These are phyloP conservation scores for Chrysomallon squamiferum DNA, from an alignment of 1,140 invertebrate genomes.

Conservation along the genomic window DNA sequence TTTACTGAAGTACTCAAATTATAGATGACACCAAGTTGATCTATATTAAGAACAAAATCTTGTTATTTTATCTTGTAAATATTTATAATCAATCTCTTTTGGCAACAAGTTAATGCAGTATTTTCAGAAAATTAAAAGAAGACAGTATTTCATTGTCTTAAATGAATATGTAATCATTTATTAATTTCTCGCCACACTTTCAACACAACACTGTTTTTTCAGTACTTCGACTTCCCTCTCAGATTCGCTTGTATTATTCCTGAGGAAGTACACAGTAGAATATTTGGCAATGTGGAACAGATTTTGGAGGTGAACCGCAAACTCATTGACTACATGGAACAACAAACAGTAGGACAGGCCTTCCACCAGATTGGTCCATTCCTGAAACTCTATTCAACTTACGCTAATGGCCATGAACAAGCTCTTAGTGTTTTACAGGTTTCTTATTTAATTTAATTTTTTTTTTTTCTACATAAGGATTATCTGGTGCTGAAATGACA, in stretches of 20 bases:
- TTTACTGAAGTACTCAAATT: no score
- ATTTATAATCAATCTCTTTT: no score
- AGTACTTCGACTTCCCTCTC: slow-evolving; percentile 75
- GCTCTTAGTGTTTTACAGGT: slow-evolving; percentile 60
- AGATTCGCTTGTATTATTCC: slow-evolving; percentile 70
- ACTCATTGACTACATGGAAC: slow-evolving; percentile 71
- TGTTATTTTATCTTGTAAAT: no score
- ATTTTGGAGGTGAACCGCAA: slow-evolving; percentile 77
- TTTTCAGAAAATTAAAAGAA: no score
- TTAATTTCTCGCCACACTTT: no score
- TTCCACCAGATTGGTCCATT: slow-evolving; percentile 78
- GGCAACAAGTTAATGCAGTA: no score
- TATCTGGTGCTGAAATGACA: slow-evolving; percentile 47
- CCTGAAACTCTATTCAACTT: slow-evolving; percentile 80
- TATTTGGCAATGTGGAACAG: slow-evolving; percentile 77
- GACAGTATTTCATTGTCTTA: no score
- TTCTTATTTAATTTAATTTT: background rate
- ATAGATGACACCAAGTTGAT: no score
- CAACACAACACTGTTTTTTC: no score
- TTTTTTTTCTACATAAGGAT: slow-evolving; percentile 46
- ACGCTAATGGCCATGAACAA: slow-evolving; percentile 77
- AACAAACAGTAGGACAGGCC: slow-evolving; percentile 71
- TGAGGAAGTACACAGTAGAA: slow-evolving; percentile 66
- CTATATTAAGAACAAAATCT: no score
- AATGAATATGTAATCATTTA: no score